These are phyloP conservation scores for Trigoniulus corallinus DNA, from an alignment of 1,140 invertebrate species.

Conservation along the genomic window DNA sequence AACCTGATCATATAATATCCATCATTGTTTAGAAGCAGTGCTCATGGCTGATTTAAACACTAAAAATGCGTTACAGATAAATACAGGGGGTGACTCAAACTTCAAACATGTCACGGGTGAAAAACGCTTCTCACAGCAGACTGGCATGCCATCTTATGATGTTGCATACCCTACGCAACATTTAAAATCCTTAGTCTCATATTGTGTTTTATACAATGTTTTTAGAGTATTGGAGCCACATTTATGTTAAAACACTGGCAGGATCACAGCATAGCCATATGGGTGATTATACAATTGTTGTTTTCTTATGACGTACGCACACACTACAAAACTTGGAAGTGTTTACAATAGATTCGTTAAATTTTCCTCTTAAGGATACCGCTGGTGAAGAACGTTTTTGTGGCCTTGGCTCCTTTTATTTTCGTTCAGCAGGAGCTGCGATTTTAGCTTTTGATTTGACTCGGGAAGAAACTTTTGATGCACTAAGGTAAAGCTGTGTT, in stretches of 20 bases:
- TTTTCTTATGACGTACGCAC: too few species aligned
- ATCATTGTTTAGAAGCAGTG: too few species aligned
- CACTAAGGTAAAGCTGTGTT: not conserved
- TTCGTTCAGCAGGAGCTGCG: not conserved
- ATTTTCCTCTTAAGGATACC: too few species aligned
- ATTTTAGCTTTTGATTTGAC: not conserved
- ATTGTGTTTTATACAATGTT: too few species aligned
- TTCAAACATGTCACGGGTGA: not conserved
- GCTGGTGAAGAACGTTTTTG: not conserved
- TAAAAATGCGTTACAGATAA: not conserved
- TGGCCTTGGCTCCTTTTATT: not conserved
- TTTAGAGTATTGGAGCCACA: not conserved
- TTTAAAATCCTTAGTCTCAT: too few species aligned
- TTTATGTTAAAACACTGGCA: not conserved
- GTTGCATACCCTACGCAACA: too few species aligned
- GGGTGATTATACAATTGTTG: too few species aligned
- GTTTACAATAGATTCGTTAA: too few species aligned
- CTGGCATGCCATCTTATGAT: not conserved
- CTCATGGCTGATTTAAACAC: not conserved
- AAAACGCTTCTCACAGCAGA: not conserved
- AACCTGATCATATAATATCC: too few species aligned
- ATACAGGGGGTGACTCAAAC: not conserved
- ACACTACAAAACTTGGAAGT: too few species aligned
- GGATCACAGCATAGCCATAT: not conserved
- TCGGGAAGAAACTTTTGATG: not conserved